Base-by-base conservation (phyloP, 2,888 invertebrate species). In the Pediacus dermestoides region DNA sequence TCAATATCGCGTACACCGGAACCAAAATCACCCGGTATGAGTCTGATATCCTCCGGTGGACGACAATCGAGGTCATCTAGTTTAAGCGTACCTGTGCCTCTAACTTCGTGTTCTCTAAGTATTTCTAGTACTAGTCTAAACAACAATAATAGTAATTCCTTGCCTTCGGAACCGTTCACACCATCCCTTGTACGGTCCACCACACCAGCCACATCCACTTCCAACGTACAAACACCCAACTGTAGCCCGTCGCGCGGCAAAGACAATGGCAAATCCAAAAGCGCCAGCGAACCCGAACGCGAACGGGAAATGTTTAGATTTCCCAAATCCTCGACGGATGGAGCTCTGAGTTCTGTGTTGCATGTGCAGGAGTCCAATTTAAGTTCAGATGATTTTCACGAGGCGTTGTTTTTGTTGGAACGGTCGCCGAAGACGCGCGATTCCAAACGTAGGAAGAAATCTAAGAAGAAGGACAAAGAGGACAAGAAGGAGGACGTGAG, bases 341-440 rank as follows among this genome's bases (percentile, higher is more conserved):
- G 75, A 2, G 75, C 74, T 25, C 62, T 77, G n/a, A 75, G 75
- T 58, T 75, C 75, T 1, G 75, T 76, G 26, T 62, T 77, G 33
- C 75, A 75, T 57, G 72, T 76, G 16, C 74, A 75, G 57, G 75
- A 76, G 49, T 73, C 74, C 11, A 75, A 74, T 56, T 57, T 75
- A 13, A 75, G 75, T 54, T 74, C 75, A 3, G 76, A 77, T 52
- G 75, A 75, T 57, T 76, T 76, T 52, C 76, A 76, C 55, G 76
- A 76, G 57, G 75, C 75, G 12, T 61, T 76, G 12, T 76, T 76
- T 49, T 63, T 77, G 14, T 56, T 74, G 35, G 75, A 75, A 50
- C 63, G 74, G 38, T 74, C 74, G 7, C 74, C 75, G 2, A 74
- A 74, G 50, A 70, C 70, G 6, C 58, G 71, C 27, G 70, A 72